Base-by-base conservation (phyloP, 2,888 invertebrate species). In the Scrobipalpa atriplicella region DNA sequence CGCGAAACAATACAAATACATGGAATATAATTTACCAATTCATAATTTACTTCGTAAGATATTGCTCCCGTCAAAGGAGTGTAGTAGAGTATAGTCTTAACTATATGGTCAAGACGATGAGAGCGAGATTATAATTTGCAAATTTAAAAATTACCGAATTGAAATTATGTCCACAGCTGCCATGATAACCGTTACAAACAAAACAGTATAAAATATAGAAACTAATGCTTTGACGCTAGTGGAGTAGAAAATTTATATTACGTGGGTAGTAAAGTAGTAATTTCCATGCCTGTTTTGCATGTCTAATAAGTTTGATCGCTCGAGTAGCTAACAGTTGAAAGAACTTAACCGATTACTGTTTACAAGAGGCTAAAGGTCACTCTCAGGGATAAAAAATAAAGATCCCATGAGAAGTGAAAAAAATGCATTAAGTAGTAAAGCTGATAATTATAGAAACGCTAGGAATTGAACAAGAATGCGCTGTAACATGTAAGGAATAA, bases 381-480 rank as follows among this genome's bases (percentile, higher is more conserved):
- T 41, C 18, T 16, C 41, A 41, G 19, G 19, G 19, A 19, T 19
- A 61, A 61, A 61, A 61, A 61, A 18, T 9, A 19, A 39, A 39
- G 61, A 41, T 61, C 61, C 41, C 61, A 61, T 39, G 41, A 61
- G 61, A 19, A 61, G 6, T 10, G 11, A n/a, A 61, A 61, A 2
- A 60, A 60, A 60, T 11, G 21, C 2, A 58, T n/a, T 11, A 19
- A 19, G 8, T 19, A n/a, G 0, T 52, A 2, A 52, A 52, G 52
- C 19, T 19, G 18, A n/a, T n/a, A n/a, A n/a, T n/a, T n/a, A n/a
- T n/a, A n/a, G n/a, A n/a, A n/a, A 21, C 10, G 18, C 19, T 54
- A 16, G 21, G 16, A 54, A 54, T 54, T 18, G 7, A 54, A 21
- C 18, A 54, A 54, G 3, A 7, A 54, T 21, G 10, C 5, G 10